A percentile compares a stretch with the other conserved stretches of the same genome.
These are phyloP conservation scores for Ginglymostoma cirratum DNA, from an alignment of 2,113 vertebrate genomes.

Conservation along the genomic window DNA sequence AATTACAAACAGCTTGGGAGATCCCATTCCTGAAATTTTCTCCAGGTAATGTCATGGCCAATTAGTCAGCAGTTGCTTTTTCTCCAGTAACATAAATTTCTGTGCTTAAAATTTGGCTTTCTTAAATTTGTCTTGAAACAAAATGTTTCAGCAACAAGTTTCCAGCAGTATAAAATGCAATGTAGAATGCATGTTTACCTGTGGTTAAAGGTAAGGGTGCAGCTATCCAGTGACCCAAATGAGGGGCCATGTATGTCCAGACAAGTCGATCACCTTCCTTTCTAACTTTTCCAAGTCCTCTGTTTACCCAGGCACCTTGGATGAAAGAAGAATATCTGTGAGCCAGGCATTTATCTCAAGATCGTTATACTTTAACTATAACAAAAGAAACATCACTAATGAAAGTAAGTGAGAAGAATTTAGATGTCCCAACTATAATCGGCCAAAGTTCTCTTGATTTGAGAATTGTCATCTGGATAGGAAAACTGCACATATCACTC, in stretches of 20 bases:
- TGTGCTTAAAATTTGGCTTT: no score
- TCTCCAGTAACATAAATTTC: slow-evolving; percentile 29
- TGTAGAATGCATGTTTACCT: slow-evolving; percentile 55
- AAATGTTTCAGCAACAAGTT: not conserved
- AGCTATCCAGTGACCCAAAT: slow-evolving; percentile 85
- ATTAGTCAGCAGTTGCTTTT: slow-evolving; percentile 9
- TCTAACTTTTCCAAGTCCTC: slow-evolving; percentile 72
- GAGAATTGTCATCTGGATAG: not conserved
- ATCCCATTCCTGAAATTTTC: no score
- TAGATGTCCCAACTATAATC: not conserved
- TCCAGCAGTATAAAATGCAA: not conserved
- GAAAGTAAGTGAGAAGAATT: not conserved
- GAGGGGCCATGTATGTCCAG: slow-evolving; percentile 80
- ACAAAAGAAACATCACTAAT: not conserved
- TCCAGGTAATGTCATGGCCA: no score
- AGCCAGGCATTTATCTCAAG: not conserved
- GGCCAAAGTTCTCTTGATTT: not conserved
- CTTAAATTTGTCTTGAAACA: no score
- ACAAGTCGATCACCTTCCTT: slow-evolving; percentile 58
- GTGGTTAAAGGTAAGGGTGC: slow-evolving; percentile 67
- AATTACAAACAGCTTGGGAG: no score
- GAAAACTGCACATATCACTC: not conserved
- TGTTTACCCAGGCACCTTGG: slow-evolving; percentile 80
- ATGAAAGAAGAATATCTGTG: slow-evolving; percentile 26
- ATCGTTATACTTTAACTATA: not conserved